These are phyloP conservation scores for Drosophila bocki DNA, from an alignment of 1,140 invertebrate species.

Conservation along the genomic window DNA sequence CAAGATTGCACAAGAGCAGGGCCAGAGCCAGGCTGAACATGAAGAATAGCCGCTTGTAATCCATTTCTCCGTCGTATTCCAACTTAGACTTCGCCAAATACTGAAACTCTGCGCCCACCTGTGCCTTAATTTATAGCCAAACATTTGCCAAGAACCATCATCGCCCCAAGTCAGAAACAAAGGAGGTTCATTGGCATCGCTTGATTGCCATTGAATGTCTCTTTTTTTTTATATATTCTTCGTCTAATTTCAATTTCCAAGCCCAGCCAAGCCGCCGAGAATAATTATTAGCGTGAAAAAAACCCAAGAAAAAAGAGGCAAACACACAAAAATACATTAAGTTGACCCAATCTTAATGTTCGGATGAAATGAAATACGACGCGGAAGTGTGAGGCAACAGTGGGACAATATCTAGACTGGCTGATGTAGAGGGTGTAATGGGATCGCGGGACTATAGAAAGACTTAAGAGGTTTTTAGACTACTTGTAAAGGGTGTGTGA, in stretches of 20 bases:
- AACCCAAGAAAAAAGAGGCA: slow-evolving; percentile 19
- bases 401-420: slow-evolving; percentile 22
- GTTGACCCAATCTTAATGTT: slow-evolving; percentile 53
- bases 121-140: slow-evolving; percentile 70
- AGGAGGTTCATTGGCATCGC: slow-evolving; percentile 61
- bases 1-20: slow-evolving; percentile 5
- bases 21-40: slow-evolving; percentile 23
- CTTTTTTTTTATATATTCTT: slow-evolving; percentile 20
- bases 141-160: slow-evolving; percentile 36
- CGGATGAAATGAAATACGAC: slow-evolving; percentile 33
- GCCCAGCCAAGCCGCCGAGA: slow-evolving; percentile 39
- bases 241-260: slow-evolving; percentile 33
- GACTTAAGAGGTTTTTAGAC: not conserved
- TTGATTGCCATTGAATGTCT: slow-evolving; percentile 63
- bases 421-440: slow-evolving; percentile 7
- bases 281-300: slow-evolving; percentile 47
- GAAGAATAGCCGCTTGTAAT: slow-evolving; percentile 46
- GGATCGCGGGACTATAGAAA: not conserved
- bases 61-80: slow-evolving; percentile 50
- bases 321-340: slow-evolving; percentile 31
- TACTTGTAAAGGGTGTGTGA: not conserved
- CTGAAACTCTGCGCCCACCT: slow-evolving; percentile 34
- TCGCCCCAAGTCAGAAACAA: slow-evolving; percentile 16
- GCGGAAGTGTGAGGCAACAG: slow-evolving; percentile 40
- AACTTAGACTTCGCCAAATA: slow-evolving; percentile 26